Evolutionary conservation across 2,797 vertebrate genomes (phyloP).

Genomic region (Leptatherina wallacei): DNA sequence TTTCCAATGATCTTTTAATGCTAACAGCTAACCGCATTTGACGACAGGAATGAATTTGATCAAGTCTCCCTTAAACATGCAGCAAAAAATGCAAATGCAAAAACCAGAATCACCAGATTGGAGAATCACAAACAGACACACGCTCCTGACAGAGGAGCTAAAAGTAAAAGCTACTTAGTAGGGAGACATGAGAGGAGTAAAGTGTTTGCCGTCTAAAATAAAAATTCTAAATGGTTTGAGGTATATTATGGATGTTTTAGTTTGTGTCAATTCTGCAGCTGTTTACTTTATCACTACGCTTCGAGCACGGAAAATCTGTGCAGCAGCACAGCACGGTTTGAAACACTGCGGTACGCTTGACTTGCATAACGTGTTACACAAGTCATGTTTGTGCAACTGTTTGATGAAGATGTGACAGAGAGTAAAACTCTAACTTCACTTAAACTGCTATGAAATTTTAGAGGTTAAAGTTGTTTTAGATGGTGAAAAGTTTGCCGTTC

Average conservation of each 20-base stretch:
- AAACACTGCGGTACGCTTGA: neutral
- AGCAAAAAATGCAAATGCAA: conserved; percentile 4
- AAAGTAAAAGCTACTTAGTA: neutral
- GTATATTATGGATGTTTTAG: neutral
- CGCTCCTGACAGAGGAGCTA: neutral
- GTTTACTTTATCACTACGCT: neutral
- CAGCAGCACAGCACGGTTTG: neutral
- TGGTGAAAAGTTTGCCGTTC: neutral
- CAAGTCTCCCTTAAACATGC: neutral
- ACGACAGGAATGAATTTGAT: neutral
- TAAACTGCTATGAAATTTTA: neutral
- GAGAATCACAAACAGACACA: neutral
- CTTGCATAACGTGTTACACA: neutral
- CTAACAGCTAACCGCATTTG: conserved; percentile 2
- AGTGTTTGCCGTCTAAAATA: neutral
- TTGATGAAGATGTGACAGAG: neutral
- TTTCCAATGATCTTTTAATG: conserved; percentile 7
- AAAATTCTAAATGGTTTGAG: neutral
- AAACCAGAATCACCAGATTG: neutral
- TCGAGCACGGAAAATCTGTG: neutral
- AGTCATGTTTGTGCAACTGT: neutral
- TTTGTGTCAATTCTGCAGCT: neutral
- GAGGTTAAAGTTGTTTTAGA: neutral
- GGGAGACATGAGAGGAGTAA: neutral
- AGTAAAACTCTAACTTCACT: neutral